Base-by-base conservation (phyloP, 2,797 vertebrate genomes). In the Hypotaenidia philippensis region DNA sequence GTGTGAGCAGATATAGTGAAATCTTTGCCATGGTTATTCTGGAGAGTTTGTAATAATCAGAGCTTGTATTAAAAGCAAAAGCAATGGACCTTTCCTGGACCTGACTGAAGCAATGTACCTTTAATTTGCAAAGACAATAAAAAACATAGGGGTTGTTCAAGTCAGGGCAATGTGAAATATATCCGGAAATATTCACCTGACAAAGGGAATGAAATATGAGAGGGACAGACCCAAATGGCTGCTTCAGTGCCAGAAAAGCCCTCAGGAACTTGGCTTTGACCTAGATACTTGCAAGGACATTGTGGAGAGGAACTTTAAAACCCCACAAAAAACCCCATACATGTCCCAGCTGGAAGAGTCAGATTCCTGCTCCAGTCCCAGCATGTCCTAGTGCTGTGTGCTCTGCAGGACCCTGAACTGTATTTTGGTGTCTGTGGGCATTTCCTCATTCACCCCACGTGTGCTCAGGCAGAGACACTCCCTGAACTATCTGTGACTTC, bases 181-280 rank as follows among this genome's bases (percentile, higher is more conserved):
- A 89, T 70, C 85, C 49, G 36, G 52, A 92, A 86, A 69, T 66
- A 27, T 70, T 87, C 36, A 45, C 22, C 32, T 93, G 87, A 80
- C 85, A 88, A 90, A 88, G 19, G 17, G 75, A 82, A 74, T 88
- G 80, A 91, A 87, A 82, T 44, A 60, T 6, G 80, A 95, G 56
- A 81, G 53, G 72, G 41, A 70, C 52, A 86, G 76, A 81, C 40
- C 50, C 60, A 71, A 75, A 89, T 0, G 7, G 19, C 50, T 0
- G 0, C 29, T 83, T 92, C 53, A 26, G 84, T 89, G 45, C 75
- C 93, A 96, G 64, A 21, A 90, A 81, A 88, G 20, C 59, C 69
- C 69, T 76, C 77, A 72, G 85, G 65, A 93, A 44, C 41, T 69
- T 91, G 89, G 66, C 77, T 91, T 85, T 95, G 87, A 86, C 63